phyloP scores from a whole-genome alignment of 2,888 invertebrate species.

The Mesochorus sp. region DNA sequence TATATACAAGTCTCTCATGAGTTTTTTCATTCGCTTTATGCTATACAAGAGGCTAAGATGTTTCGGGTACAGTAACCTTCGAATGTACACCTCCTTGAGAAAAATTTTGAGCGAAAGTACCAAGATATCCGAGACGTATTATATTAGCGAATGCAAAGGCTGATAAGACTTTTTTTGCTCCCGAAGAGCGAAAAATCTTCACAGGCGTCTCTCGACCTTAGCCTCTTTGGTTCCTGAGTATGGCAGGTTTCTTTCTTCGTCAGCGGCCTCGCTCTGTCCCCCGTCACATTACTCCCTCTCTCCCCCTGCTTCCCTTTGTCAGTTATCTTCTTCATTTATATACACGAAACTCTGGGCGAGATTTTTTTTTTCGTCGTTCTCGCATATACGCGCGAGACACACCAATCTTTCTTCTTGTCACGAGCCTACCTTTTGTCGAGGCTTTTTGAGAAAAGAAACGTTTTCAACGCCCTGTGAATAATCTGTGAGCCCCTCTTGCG shows the following conservation, averaged over 20 bases:
- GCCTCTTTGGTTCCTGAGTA: constrained; percentile 16
- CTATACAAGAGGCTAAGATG: constrained; percentile 21
- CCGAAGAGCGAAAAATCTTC: constrained; percentile 20
- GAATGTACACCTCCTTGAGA: constrained; percentile 44
- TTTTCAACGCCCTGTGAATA: constrained; percentile 33
- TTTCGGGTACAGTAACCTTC: constrained; percentile 21
- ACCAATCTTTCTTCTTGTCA: not conserved
- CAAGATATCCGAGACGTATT: constrained; percentile 23
- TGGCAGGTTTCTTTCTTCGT: constrained; percentile 3
- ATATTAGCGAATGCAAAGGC: constrained; percentile 22
- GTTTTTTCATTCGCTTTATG: not conserved
- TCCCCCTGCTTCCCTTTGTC: constrained; percentile 17
- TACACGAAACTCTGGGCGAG: constrained; percentile 32
- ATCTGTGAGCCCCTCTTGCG: not conserved
- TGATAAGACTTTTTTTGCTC: constrained; percentile 33
- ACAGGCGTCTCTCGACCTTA: constrained; percentile 31
- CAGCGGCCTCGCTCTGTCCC: not conserved
- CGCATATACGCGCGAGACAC: constrained; percentile 3
- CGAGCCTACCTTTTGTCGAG: constrained; percentile 14
- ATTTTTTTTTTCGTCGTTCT: constrained; percentile 42
- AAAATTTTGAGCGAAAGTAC: constrained; percentile 30
- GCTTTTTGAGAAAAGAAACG: constrained; percentile 11
- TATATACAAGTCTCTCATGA: too few species aligned
- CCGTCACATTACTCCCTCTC: constrained; percentile 22
- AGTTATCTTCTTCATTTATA: constrained; percentile 45